These are phyloP conservation scores for Pseudochromis fuscus DNA, from an alignment of 2,797 vertebrate genomes.

Conservation along the genomic window DNA sequence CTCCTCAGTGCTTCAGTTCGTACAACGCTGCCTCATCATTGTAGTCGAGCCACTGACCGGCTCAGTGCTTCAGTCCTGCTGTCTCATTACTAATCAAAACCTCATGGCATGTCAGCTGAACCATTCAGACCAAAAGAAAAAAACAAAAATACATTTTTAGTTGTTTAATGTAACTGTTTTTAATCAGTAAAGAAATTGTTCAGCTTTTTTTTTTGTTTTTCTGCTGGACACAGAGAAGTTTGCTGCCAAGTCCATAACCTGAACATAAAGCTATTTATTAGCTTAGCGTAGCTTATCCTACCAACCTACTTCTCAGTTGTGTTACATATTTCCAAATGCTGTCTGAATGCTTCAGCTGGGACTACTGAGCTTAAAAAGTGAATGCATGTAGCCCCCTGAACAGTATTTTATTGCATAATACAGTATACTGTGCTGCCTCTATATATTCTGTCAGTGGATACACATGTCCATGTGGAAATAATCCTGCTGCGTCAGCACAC, in stretches of 20 bases:
- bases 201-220: background rate
- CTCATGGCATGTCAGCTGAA: slow-evolving; percentile 54
- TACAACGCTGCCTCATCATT: slow-evolving; percentile 61
- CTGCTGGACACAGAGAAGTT: background rate
- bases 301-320: background rate
- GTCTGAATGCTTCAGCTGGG: slow-evolving; percentile 53
- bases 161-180: background rate
- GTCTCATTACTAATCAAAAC: slow-evolving; percentile 46
- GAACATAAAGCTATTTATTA: slow-evolving; percentile 9
- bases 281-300: background rate
- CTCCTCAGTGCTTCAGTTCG: slow-evolving; percentile 57
- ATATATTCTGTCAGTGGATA: slow-evolving; percentile 32
- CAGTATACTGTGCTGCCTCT: slow-evolving; percentile 3
- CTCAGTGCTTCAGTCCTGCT: slow-evolving; percentile 74
- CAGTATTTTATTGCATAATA: background rate
- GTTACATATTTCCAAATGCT: slow-evolving; percentile 23
- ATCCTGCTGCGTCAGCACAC: slow-evolving; percentile 56
- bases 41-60: slow-evolving; percentile 52
- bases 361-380: slow-evolving; percentile 54
- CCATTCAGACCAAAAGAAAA: slow-evolving; percentile 38
- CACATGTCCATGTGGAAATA: slow-evolving; percentile 42
- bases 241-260: background rate
- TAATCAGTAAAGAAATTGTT: background rate
- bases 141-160: background rate
- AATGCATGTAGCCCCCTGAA: slow-evolving; percentile 30